These are phyloP conservation scores for Saguinus imperator DNA, from an alignment of 2,113 vertebrate species.

Conservation along the genomic window DNA sequence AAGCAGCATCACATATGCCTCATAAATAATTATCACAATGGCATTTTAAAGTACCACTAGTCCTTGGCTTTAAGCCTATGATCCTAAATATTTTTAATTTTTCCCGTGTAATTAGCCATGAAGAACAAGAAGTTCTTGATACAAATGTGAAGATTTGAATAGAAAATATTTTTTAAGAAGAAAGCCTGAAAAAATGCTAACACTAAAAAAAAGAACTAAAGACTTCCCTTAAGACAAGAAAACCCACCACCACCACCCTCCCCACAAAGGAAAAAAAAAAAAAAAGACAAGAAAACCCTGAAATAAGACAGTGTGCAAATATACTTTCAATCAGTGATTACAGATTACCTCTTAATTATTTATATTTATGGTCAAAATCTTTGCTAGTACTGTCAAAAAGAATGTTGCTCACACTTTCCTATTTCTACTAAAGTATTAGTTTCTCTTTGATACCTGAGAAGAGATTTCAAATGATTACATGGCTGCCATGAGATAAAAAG, in stretches of 20 bases:
- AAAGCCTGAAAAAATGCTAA: conserved; percentile 31
- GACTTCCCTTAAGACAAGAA: background rate
- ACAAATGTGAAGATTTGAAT: conserved; percentile 3
- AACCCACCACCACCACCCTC: background rate
- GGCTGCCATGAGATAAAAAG: background rate
- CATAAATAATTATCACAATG: background rate
- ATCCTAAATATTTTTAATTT: conserved; percentile 18
- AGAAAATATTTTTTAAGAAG: conserved; percentile 13
- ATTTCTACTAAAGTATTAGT: background rate
- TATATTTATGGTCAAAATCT: background rate
- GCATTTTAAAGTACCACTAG: background rate
- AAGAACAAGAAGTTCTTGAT: conserved; percentile 4
- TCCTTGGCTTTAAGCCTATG: background rate
- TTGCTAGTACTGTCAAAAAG: conserved; percentile 4
- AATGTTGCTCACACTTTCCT: background rate
- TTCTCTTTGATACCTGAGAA: background rate
- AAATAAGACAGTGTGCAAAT: background rate
- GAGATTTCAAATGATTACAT: background rate
- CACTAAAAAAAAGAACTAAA: background rate
- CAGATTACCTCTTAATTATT: background rate
- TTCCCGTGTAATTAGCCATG: background rate
- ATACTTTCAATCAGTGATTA: background rate
- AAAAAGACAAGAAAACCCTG: background rate
- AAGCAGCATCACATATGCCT: background rate
- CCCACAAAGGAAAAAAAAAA: no score